phyloP scores from a whole-genome alignment of 2,888 invertebrate genomes.

The Eupithecia insigniata region DNA sequence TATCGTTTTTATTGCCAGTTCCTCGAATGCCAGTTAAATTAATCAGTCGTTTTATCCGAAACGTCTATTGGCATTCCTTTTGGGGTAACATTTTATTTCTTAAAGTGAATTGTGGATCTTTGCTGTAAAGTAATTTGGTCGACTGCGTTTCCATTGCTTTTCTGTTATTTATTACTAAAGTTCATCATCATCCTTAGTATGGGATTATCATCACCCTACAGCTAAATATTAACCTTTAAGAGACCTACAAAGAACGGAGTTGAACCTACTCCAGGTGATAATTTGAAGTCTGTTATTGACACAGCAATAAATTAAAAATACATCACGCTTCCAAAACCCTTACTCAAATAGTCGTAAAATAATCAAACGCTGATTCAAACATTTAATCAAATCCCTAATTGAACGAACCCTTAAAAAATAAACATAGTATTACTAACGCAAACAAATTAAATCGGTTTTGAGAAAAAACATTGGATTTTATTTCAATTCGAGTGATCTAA shows the following conservation, averaged over 20 bases:
- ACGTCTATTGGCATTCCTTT: conserved; percentile 45
- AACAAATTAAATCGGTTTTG: conserved; percentile 52
- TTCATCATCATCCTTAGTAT: background rate
- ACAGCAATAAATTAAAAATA: conserved; percentile 15
- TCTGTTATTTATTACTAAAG: background rate
- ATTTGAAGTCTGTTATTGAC: background rate
- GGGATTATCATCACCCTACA: background rate
- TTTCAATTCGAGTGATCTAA: conserved; percentile 39
- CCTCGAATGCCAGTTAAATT: conserved; percentile 48
- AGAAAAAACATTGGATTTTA: conserved; percentile 44
- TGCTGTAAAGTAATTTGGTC: conserved; percentile 32
- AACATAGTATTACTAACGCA: conserved; percentile 52
- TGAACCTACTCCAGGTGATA: background rate
- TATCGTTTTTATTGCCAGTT: conserved; percentile 43
- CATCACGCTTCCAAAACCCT: conserved; percentile 17
- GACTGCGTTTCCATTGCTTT: conserved; percentile 13
- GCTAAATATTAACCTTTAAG: background rate
- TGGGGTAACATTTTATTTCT: conserved; percentile 46
- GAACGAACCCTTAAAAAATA: conserved; percentile 56
- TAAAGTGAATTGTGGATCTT: conserved; percentile 45
- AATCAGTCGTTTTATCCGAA: conserved; percentile 49
- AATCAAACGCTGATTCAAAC: conserved; percentile 39
- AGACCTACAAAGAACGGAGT: background rate
- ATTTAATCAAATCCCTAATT: conserved; percentile 55
- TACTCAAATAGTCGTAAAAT: conserved; percentile 27